A percentile compares a stretch with the other conserved stretches of the same genome.
These are phyloP conservation scores for Hydrozoanthus tunicans DNA, from an alignment of 64 coral and sea anemone genomes.

Conservation along the genomic window DNA sequence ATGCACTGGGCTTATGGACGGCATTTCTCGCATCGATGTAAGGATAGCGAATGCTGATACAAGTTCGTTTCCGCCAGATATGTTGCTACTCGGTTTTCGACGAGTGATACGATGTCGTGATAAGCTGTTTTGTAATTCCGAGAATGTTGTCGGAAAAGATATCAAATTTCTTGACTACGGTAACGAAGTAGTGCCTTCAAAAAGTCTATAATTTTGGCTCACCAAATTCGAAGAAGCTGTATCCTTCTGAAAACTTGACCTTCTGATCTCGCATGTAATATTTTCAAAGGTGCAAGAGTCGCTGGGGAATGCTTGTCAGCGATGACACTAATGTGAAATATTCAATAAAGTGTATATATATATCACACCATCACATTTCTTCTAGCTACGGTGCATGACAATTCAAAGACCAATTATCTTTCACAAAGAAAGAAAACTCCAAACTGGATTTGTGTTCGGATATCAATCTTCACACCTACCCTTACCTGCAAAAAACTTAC, in stretches of 20 bases:
- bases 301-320: neutral
- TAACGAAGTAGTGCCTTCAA: neutral
- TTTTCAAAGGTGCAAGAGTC: neutral
- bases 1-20: constrained; percentile 36
- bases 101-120: neutral
- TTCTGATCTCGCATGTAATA: constrained; percentile 18
- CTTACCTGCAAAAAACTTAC: neutral
- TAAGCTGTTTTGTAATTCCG: neutral
- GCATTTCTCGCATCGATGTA: constrained; percentile 1
- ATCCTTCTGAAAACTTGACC: constrained; percentile 16
- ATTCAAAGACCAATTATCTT: neutral
- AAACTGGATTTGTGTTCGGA: neutral
- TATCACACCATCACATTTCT: neutral
- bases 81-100: neutral
- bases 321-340: neutral
- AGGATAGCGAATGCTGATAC: neutral
- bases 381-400: neutral
- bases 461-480: neutral
- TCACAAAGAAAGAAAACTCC: neutral
- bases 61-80: constrained; percentile 29
- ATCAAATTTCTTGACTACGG: constrained; percentile 40
- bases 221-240: neutral
- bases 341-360: neutral
- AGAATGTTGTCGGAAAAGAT: constrained; percentile 25
- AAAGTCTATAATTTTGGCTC: neutral